A percentile compares a stretch with the other conserved stretches of the same genome.
Evolutionary conservation across 2,888 invertebrate species (phyloP).

Genomic region (Meiosimyza decipiens): DNA sequence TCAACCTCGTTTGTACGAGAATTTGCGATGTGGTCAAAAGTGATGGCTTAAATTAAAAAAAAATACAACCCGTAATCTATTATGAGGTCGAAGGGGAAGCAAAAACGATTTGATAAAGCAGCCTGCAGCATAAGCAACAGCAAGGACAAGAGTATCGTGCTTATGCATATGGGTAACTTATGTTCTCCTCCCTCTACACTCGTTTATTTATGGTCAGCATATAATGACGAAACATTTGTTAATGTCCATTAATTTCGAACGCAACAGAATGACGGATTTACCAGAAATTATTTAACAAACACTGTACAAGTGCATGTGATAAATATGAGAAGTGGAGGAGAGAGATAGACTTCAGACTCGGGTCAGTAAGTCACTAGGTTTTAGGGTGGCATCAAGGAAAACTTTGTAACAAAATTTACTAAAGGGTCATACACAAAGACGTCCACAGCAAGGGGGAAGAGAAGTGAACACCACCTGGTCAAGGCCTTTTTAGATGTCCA

Average conservation of each 20-base stretch:
- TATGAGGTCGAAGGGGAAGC: constrained; percentile 42
- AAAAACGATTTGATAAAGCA: constrained; percentile 47
- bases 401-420: no score
- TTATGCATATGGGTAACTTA: background rate
- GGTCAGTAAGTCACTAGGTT: no score
- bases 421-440: no score
- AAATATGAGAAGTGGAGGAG: no score
- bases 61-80: constrained; percentile 57
- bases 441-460: no score
- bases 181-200: background rate
- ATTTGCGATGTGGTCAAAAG: constrained; percentile 47
- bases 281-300: no score
- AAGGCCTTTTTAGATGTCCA: no score
- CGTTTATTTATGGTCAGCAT: constrained; percentile 35
- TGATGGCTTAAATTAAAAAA: constrained; percentile 57
- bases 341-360: no score
- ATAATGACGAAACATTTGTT: constrained; percentile 56
- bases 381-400: no score
- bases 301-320: no score
- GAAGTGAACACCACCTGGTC: no score
- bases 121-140: constrained; percentile 12
- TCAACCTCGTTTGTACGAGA: constrained; percentile 10
- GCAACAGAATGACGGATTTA: no score
- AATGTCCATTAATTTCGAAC: constrained; percentile 50
- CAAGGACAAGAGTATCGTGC: background rate